Conservation (phyloP, 2,797 vertebrate species). For the Ispidina picta region DNA sequence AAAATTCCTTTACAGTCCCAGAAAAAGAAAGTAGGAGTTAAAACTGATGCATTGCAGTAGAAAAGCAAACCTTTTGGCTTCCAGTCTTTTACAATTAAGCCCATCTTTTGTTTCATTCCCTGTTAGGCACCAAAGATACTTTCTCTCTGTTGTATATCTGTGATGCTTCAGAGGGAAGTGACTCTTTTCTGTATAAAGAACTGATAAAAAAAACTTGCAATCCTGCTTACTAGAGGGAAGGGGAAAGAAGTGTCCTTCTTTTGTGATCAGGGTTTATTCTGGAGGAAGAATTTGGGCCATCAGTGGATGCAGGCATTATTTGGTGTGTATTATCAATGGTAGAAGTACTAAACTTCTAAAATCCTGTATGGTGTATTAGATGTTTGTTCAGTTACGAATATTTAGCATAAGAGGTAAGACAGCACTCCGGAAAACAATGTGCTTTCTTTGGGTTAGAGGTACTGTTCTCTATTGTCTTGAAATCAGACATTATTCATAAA, state of each 20-base stretch:
- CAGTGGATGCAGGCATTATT: background rate
- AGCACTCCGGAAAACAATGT: background rate
- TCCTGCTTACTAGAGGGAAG: background rate
- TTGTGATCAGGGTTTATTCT: background rate
- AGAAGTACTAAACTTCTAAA: background rate
- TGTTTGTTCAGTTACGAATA: background rate
- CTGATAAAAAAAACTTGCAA: background rate
- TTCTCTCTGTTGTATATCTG: background rate
- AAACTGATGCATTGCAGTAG: background rate
- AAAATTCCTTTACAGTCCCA: background rate
- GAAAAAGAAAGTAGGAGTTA: conserved; percentile 10
- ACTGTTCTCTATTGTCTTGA: background rate
- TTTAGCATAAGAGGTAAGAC: background rate
- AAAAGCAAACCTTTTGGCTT: background rate
- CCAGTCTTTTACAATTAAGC: background rate
- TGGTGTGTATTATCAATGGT: background rate
- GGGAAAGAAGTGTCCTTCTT: background rate
- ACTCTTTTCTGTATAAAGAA: background rate
- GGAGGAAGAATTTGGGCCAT: background rate
- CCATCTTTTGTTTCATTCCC: background rate
- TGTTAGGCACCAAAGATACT: background rate
- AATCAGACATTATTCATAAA: conserved; percentile 2
- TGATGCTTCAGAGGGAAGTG: background rate
- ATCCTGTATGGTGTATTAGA: background rate
- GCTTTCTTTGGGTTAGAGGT: background rate